phyloP scores from a whole-genome alignment of 2,888 invertebrate genomes.

The Galeruca laticollis region DNA sequence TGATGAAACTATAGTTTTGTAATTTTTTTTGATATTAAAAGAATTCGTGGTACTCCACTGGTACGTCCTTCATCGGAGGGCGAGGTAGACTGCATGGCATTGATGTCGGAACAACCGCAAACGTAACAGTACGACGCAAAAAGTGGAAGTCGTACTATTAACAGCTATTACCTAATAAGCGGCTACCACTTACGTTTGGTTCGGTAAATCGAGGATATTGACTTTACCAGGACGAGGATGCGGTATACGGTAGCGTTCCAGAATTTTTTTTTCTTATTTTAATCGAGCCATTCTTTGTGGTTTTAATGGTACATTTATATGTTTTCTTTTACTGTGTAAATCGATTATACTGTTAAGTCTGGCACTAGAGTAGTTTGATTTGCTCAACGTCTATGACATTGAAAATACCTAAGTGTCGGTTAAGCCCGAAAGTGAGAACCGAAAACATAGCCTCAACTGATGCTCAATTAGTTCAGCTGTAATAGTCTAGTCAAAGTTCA shows the following conservation, averaged over 20 bases:
- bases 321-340: not conserved
- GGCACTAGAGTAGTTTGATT: too few relatives aligned
- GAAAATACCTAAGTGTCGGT: too few relatives aligned
- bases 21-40: not conserved
- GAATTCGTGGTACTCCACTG: conserved; percentile 17
- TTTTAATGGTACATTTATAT: conserved; percentile 5
- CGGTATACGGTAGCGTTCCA: conserved; percentile 30
- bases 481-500: too few relatives aligned
- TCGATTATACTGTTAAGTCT: not conserved
- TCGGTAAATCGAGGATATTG: conserved; percentile 58
- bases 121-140: conserved; percentile 50
- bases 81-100: conserved; percentile 59
- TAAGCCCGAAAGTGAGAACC: too few relatives aligned
- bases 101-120: conserved; percentile 37
- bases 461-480: too few relatives aligned
- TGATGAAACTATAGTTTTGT: too few relatives aligned
- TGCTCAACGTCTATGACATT: too few relatives aligned
- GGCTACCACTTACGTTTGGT: conserved; percentile 29
- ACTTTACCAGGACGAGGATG: conserved; percentile 48
- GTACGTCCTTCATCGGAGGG: conserved; percentile 50
- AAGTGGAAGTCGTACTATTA: conserved; percentile 52
- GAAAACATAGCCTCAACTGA: too few relatives aligned
- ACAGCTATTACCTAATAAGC: conserved; percentile 59
- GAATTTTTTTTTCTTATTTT: conserved; percentile 27
- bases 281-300: not conserved